Conservation (phyloP, 2,113 vertebrate genomes). For the Crotalus viridis region DNA sequence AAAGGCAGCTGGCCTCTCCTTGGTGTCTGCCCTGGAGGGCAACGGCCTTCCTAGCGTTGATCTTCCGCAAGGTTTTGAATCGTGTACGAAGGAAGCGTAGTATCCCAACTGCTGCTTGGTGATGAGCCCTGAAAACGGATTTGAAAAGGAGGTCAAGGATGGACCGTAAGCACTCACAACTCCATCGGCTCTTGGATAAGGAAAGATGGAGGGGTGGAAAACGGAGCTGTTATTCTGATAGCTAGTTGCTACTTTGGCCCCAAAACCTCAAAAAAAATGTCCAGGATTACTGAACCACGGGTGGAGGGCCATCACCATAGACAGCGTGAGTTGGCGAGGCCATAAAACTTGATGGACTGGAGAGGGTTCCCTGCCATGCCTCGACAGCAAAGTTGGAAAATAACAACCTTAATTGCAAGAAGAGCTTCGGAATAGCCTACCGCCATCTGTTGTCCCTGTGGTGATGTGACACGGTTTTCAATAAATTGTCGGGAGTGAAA, state of each 20-base stretch:
- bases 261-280: too few relatives aligned
- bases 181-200: neutral
- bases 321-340: constrained; percentile 21
- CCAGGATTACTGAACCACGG: neutral
- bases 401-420: neutral
- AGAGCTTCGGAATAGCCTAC: constrained; percentile 11
- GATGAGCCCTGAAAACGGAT: constrained; percentile 26
- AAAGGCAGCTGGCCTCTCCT: neutral
- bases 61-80: neutral
- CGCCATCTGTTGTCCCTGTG: neutral
- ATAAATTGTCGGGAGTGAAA: neutral
- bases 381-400: constrained; percentile 21
- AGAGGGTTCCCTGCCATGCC: constrained; percentile 18
- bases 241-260: neutral
- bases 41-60: neutral
- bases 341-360: constrained; percentile 36
- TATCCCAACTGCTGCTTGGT: constrained; percentile 21
- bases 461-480: neutral
- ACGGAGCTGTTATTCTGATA: too few relatives aligned
- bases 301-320: neutral
- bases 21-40: neutral
- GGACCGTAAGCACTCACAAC: neutral
- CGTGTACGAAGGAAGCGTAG: neutral
- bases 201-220: too few relatives aligned
- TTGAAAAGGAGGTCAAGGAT: constrained; percentile 9